Evolutionary conservation across 2,888 invertebrate species (phyloP).

Genomic region (Andrena camellia): DNA sequence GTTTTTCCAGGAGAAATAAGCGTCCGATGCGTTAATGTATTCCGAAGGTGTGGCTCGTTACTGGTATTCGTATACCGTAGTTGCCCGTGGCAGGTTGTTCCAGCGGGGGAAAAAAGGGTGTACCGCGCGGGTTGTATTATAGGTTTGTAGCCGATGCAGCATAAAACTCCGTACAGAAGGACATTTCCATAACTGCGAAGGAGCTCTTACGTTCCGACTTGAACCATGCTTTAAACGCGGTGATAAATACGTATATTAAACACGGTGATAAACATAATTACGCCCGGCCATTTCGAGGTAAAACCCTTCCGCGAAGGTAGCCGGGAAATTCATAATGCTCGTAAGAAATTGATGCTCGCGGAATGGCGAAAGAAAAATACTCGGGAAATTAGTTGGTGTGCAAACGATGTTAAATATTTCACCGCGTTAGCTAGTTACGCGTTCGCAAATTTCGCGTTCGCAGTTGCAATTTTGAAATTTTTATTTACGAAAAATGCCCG

Average conservation of each 20-base stretch:
- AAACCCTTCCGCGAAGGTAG: slow-evolving; percentile 1
- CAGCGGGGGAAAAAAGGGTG: not conserved
- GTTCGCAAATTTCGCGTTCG: slow-evolving; percentile 6
- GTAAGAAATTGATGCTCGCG: slow-evolving; percentile 39
- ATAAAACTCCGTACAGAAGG: slow-evolving; percentile 6
- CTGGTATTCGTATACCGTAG: not conserved
- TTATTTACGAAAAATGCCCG: slow-evolving; percentile 10
- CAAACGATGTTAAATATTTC: slow-evolving; percentile 43
- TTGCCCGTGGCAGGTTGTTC: not conserved
- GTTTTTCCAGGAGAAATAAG: slow-evolving; percentile 30
- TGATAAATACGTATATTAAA: slow-evolving; percentile 48
- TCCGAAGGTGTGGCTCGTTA: slow-evolving; percentile 33
- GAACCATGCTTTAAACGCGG: slow-evolving; percentile 30
- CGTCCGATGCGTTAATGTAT: slow-evolving; percentile 44
- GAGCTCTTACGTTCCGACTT: slow-evolving; percentile 5
- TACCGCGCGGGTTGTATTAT: not conserved
- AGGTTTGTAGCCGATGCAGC: slow-evolving; percentile 16
- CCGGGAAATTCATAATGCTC: slow-evolving; percentile 23
- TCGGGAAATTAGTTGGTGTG: slow-evolving; percentile 32
- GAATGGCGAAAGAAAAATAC: slow-evolving; percentile 30
- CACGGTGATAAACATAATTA: slow-evolving; percentile 47
- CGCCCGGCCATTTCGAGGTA: slow-evolving; percentile 6
- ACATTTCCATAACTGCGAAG: slow-evolving; percentile 20
- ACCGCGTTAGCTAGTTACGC: not conserved
- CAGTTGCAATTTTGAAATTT: not conserved